Percentiles rank a stretch among this genome's conserved stretches.
phyloP scores from a whole-genome alignment of 2,113 vertebrate genomes.

The Sarotherodon lohbergeri region DNA sequence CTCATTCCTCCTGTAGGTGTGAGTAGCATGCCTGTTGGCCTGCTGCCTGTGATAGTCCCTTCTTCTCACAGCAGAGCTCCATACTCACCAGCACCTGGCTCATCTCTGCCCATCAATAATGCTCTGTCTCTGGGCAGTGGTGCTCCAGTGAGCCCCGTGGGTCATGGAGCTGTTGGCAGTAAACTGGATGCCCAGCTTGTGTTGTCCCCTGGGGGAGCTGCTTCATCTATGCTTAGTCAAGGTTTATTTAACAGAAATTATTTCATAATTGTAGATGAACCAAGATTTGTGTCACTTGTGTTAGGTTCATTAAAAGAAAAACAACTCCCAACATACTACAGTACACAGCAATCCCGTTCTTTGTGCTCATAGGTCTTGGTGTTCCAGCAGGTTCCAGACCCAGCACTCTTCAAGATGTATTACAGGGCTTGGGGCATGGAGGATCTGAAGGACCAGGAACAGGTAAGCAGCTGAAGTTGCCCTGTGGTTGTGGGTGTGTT shows the following conservation, averaged over 20 bases:
- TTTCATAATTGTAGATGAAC: background rate
- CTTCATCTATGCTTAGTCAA: background rate
- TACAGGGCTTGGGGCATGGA: background rate
- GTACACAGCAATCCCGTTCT: background rate
- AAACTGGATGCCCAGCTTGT: background rate
- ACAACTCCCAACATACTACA: background rate
- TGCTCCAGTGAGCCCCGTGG: background rate
- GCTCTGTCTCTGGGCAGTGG: background rate
- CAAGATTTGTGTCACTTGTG: background rate
- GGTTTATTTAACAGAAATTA: background rate
- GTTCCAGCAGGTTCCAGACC: background rate
- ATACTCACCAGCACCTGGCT: background rate
- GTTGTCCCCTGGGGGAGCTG: background rate
- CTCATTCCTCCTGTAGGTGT: background rate
- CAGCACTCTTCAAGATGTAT: constrained; percentile 39
- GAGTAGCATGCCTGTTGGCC: background rate
- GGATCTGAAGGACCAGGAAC: background rate
- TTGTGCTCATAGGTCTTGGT: background rate
- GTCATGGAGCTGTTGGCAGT: background rate
- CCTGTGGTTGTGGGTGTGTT: background rate
- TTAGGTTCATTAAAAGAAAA: background rate
- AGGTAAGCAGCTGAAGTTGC: background rate
- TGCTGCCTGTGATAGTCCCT: background rate
- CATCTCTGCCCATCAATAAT: background rate
- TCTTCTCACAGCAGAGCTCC: background rate